Base-by-base conservation (phyloP, 1,140 invertebrate genomes). In the Halictus rubicundus region DNA sequence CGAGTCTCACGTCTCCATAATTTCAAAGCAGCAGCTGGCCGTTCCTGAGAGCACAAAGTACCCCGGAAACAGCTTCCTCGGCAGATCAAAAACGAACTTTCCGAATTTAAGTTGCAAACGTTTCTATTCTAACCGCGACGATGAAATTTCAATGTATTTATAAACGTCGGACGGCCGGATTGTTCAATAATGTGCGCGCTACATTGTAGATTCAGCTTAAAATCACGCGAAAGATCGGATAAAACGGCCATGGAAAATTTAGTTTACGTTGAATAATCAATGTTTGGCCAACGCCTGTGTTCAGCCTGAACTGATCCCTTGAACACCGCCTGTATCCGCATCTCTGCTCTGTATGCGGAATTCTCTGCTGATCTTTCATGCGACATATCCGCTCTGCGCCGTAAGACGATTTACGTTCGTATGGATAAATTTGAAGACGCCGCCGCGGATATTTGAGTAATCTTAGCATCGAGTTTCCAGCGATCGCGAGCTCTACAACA, bases 321-420 rank as follows among this genome's bases (percentile, higher is more conserved):
- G 59, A 69, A 73, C 69, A 79, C 69, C 68, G 25, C 21, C 39
- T 78, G 32, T 59, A 65, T 61, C 37, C 59, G 23, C 37, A 46
- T 76, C 54, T 69, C 54, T 69, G 37, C 25, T 78, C 80, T 72
- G 52, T 73, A 83, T 69, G 68, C 59, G 69, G 39, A 69, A 69
- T 84, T 78, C 59, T 63, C n/a, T 39, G 52, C 69, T 78, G 74
- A 83, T 84, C 75, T 83, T 73, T 73, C 69, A 79, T 83, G 69
- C 81, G 59, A 78, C 75, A 54, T 74, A 84, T 79, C 65, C 75
- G 80, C 64, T 82, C 68, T 52, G 23, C 14, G 32, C 16, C 39
- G 59, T 84, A 79, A 84, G 75, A 69, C 75, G 82, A 57, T 68
- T 84, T 84, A 83, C 59, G 68, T 65, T 78, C 46, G 74, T 69